Evolutionary conservation across 2,797 vertebrate genomes (phyloP), one percentile per base, ranked within the genome.

Genomic region (Sebastes vulpes): DNA sequence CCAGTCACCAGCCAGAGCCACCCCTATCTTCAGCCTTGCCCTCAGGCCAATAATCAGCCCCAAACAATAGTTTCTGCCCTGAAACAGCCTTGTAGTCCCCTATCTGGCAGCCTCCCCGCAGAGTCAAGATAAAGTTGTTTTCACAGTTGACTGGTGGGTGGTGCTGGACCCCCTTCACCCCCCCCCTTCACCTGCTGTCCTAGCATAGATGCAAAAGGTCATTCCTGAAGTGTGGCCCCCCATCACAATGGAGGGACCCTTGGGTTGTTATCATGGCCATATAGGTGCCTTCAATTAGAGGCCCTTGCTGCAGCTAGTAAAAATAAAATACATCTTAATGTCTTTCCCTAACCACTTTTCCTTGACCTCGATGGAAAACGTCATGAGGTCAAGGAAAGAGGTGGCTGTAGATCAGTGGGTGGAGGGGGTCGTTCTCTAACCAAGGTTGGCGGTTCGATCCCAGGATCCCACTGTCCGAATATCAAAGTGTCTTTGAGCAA

Each of bases 111-210:
- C 77, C 91, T 81, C 85, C 94, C 93, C 48, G 59, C 88, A 67
- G 90, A 88, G 86, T 81, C 80, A 38, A 88, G 89, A 90, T 89
- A 88, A 91, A 77, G 88, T 90, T 93, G 93, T 93, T 95, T 93
- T 93, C 92, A 90, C 86, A 90, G 75, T 90, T 87, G 90, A 92
- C 88, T 91, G 68, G 83, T 92, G 87, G 89, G 83, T 85, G 88
- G 85, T 82, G 72, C 83, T 77, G 58, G 63, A 53, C 38, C 67
- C 78, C 65, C n/a, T 25, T 48, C 26, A 32, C 1, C 38, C 52
- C 65, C 52, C 65, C 53, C 57, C 32, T 63, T 26, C 63, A 48
- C 64, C 66, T 18, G 26, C 67, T 68, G 73, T 75, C 86, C 85
- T 69, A 78, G 80, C 67, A 29, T 53, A 72, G 64, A 81, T 79